Conservation (phyloP, 2,797 vertebrate genomes). For the Epinephelus awoara region DNA sequence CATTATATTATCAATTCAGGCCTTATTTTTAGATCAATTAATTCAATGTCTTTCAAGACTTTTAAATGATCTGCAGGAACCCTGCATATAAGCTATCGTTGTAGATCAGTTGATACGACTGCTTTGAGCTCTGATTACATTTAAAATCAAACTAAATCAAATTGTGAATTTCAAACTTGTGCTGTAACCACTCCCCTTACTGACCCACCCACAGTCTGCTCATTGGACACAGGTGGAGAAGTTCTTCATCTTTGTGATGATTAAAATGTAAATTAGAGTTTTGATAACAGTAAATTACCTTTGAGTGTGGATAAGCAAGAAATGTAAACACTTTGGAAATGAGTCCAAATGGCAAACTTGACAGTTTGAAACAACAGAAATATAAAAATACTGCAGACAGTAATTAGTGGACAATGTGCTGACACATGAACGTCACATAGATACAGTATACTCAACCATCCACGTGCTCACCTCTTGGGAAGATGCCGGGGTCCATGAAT, state of each 20-base stretch:
- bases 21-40: too few relatives aligned
- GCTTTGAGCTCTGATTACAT: not conserved
- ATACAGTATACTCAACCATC: not conserved
- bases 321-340: not conserved
- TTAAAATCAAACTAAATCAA: not conserved
- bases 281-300: too few relatives aligned
- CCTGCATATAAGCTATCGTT: too few relatives aligned
- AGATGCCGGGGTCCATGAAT: slow-evolving; percentile 99
- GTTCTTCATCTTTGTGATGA: not conserved
- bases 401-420: not conserved
- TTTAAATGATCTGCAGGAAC: too few relatives aligned
- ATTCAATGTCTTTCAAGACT: too few relatives aligned
- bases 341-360: not conserved
- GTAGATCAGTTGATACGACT: too few relatives aligned
- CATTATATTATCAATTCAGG: too few relatives aligned
- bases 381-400: not conserved
- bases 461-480: slow-evolving; percentile 91
- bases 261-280: not conserved
- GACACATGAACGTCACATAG: not conserved
- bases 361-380: not conserved
- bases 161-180: not conserved
- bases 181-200: too few relatives aligned
- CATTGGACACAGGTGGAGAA: not conserved
- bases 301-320: not conserved
- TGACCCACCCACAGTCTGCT: not conserved